Evolutionary conservation across 2,797 vertebrate species (phyloP).

Genomic region (Poeciliopsis presidionis): DNA sequence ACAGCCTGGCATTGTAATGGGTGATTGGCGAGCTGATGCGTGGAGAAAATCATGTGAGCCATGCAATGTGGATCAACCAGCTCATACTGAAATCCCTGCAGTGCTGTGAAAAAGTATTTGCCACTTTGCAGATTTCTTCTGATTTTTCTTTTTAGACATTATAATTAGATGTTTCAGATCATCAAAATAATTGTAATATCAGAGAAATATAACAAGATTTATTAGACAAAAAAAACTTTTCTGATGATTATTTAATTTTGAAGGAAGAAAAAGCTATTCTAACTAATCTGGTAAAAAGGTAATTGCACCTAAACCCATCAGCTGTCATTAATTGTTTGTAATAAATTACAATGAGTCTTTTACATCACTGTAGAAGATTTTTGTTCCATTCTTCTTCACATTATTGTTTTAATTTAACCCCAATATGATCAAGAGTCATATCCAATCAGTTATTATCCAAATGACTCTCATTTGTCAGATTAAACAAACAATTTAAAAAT

Average conservation of each 20-base stretch:
- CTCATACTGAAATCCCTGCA: conserved; percentile 39
- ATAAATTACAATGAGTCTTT: neutral
- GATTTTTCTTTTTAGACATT: conserved; percentile 5
- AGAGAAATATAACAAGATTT: neutral
- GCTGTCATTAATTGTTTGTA: neutral
- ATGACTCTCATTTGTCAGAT: too few relatives aligned
- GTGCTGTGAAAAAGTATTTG: conserved; percentile 39
- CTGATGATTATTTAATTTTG: neutral
- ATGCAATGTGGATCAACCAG: conserved; percentile 56
- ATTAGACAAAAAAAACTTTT: neutral
- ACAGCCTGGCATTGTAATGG: conserved; percentile 74
- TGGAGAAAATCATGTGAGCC: conserved; percentile 72
- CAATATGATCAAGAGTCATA: neutral
- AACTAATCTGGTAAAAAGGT: neutral
- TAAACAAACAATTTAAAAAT: too few relatives aligned
- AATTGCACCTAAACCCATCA: neutral
- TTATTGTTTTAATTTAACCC: neutral
- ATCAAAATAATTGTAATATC: neutral
- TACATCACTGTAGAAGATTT: neutral
- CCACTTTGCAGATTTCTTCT: conserved; percentile 34
- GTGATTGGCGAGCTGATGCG: conserved; percentile 74
- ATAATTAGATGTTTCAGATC: neutral
- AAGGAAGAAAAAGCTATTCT: neutral
- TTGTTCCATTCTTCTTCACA: neutral
- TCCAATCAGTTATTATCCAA: too few relatives aligned